Percentiles rank a stretch among this genome's conserved stretches.
Conservation (phyloP, 2,797 vertebrate genomes). For the Chelon labrosus region DNA sequence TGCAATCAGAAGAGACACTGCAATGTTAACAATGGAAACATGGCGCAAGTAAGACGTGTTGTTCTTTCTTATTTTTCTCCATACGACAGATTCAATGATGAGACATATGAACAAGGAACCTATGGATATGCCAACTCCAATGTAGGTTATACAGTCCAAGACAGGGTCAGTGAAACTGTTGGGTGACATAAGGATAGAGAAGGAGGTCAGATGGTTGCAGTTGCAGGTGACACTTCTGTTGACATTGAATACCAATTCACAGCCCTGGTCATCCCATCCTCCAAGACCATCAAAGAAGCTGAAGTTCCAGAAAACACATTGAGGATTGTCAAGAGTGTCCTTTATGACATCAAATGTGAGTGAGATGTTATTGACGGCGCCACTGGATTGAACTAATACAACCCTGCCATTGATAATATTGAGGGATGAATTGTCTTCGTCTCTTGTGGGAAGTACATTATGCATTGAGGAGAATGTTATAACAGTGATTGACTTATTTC, state of each 20-base stretch:
- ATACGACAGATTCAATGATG: conserved; percentile 88
- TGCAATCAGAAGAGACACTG: conserved; percentile 89
- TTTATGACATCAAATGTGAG: conserved; percentile 84
- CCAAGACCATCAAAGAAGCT: conserved; percentile 59
- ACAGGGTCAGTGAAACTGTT: accelerated
- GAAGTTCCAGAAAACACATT: conserved; percentile 95
- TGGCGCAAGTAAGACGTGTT: conserved; percentile 91
- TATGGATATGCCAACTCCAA: conserved; percentile 90
- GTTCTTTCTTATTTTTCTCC: conserved; percentile 90
- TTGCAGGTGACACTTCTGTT: conserved; percentile 75
- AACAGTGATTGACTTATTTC: conserved; percentile 68
- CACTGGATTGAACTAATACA: conserved; percentile 80
- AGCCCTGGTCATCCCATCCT: conserved; percentile 87
- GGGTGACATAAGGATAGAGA: conserved; percentile 93
- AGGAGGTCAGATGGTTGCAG: conserved; percentile 92
- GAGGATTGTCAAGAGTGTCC: conserved; percentile 44
- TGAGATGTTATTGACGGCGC: conserved; percentile 73
- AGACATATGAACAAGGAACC: conserved; percentile 87
- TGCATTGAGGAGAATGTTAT: conserved; percentile 85
- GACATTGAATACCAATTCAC: conserved; percentile 17
- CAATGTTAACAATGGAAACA: conserved; percentile 90
- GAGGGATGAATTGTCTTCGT: conserved; percentile 48
- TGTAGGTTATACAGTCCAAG: conserved; percentile 85
- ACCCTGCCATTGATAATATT: conserved; percentile 80
- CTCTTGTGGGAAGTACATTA: conserved; percentile 68